Base-by-base conservation (phyloP, 2,888 invertebrate species). In the Dasysyrphus tricinctus region DNA sequence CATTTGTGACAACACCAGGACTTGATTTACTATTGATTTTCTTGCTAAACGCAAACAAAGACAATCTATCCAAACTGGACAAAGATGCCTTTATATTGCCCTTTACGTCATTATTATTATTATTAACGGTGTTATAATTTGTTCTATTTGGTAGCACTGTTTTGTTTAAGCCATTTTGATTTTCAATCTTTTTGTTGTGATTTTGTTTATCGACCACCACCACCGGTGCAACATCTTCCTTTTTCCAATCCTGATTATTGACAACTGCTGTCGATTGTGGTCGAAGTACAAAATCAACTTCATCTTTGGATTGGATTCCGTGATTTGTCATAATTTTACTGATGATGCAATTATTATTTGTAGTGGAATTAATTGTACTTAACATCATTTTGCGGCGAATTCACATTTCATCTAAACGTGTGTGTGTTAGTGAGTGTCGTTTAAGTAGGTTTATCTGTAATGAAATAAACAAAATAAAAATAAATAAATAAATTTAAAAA, bases 201-300 rank as follows among this genome's bases (percentile, higher is more conserved):
- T 49, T 47, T 49, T 67, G 81, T 34, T 56, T 19, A 37, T 70
- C 63, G 14, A 49, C 59, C 3, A 11, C 16, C 11, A 54, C 14
- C 12, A 5, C 3, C 12, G 39, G 61, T 5, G 44, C 11, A 9
- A 24, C 51, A 5, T 79, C 79, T 32, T 69, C 83, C 44, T 76
- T 72, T 42, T 67, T 61, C 42, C 73, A 42, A 47, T 73, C 72
- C 39, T 69, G 24, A 1, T 39, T 54, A n/a, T 32, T 34, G 16
- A 49, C 24, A 24, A 24, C 24, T 24, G 24, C 59, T 34, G 57
- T 72, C 12, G 54, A 8, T 67, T 12, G 9, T 57, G 82, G 65
- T 12, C 74, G 86, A 63, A 87, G 81, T 16, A 91, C 90, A 85
- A 92, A 92, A 89, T 92, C 92, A 47, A 92, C 91, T 89, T 92